Percentiles rank a stretch among this genome's conserved stretches.
These are phyloP conservation scores for Lamellibrachia luymesi DNA, from an alignment of 1,140 invertebrate genomes.

Conservation along the genomic window DNA sequence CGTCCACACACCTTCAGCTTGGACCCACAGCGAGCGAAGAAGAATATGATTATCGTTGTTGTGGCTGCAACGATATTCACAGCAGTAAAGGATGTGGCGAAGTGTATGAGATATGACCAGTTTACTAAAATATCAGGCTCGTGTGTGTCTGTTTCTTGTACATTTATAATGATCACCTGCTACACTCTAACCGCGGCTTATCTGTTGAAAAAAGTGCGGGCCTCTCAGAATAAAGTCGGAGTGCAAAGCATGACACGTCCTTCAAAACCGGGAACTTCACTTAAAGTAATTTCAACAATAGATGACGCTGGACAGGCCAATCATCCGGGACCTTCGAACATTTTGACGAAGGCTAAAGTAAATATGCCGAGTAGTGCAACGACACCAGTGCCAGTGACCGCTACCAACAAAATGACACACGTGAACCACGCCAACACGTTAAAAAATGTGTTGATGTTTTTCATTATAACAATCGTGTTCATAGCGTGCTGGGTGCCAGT, in stretches of 20 bases:
- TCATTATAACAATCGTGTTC: not conserved
- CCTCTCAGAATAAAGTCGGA: not conserved
- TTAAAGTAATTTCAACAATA: too few species aligned
- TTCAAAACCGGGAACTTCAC: too few species aligned
- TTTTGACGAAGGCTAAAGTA: too few species aligned
- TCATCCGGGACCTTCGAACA: too few species aligned
- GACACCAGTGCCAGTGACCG: not conserved
- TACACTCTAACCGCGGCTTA: not conserved
- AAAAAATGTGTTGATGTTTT: not conserved
- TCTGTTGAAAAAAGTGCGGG: not conserved
- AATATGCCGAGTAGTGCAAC: too few species aligned
- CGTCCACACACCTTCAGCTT: not conserved
- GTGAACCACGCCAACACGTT: not conserved
- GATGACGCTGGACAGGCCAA: too few species aligned
- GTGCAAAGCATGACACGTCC: too few species aligned
- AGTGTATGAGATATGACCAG: not conserved
- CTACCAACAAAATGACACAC: too few species aligned
- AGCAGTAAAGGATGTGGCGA: not conserved
- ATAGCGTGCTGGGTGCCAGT: not conserved
- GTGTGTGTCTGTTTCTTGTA: not conserved
- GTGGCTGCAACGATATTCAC: not conserved
- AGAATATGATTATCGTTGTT: not conserved
- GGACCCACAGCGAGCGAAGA: not conserved
- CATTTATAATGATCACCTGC: not conserved
- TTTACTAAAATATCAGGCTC: not conserved